A percentile compares a stretch with the other conserved stretches of the same genome.
Evolutionary conservation across 2,113 vertebrate genomes (phyloP).

Genomic region (Mola mola): DNA sequence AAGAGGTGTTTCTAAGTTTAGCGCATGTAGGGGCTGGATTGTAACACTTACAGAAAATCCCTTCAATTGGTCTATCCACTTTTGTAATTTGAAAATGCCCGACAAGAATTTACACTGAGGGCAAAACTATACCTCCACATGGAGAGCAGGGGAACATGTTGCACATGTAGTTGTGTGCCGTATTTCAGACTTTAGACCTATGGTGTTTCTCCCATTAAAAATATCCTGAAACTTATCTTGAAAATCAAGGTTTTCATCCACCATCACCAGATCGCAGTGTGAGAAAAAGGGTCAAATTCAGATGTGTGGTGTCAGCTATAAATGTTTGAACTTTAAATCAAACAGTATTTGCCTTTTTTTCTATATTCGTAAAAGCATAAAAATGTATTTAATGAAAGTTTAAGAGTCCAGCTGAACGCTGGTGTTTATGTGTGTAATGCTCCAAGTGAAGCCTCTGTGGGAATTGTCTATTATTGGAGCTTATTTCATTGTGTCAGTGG

Average conservation of each 20-base stretch:
- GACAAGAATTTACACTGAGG: too few relatives aligned
- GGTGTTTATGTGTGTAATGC: constrained; percentile 49
- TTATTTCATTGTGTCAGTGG: constrained; percentile 17
- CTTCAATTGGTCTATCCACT: constrained; percentile 10
- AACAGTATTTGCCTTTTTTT: too few relatives aligned
- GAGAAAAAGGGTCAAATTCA: too few relatives aligned
- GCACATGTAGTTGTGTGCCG: too few relatives aligned
- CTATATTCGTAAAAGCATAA: too few relatives aligned
- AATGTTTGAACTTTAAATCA: too few relatives aligned
- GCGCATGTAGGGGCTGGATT: constrained; percentile 24
- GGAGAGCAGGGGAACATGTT: too few relatives aligned
- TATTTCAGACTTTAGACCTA: neutral
- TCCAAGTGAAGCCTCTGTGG: constrained; percentile 28
- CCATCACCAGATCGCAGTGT: too few relatives aligned
- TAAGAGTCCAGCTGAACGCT: neutral
- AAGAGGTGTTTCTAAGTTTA: constrained; percentile 19
- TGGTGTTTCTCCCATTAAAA: neutral
- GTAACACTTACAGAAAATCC: constrained; percentile 27
- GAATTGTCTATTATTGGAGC: constrained; percentile 30
- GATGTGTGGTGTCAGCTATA: too few relatives aligned
- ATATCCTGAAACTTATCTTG: too few relatives aligned
- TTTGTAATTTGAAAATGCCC: constrained; percentile 25
- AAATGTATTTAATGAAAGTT: neutral
- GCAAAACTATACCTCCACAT: too few relatives aligned
- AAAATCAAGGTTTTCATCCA: neutral